Conservation (phyloP, 1,140 invertebrate species). For the Aphaenogaster floridana region DNA sequence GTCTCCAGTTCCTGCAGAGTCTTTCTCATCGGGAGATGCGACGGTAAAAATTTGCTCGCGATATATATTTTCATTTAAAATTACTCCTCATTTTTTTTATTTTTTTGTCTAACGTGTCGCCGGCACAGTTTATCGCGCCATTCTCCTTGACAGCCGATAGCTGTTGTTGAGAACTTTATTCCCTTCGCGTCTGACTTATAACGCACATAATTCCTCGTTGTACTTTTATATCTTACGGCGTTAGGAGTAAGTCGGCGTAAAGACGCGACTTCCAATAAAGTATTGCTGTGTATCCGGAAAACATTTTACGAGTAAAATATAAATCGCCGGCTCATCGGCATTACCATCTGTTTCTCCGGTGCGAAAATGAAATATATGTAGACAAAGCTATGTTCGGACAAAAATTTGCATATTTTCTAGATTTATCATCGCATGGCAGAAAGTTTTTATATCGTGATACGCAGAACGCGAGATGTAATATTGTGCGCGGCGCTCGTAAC, state of each 20-base stretch:
- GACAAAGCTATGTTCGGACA: background rate
- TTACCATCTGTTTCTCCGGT: background rate
- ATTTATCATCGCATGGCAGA: conserved; percentile 45
- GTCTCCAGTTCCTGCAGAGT: background rate
- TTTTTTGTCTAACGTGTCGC: background rate
- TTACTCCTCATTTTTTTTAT: background rate
- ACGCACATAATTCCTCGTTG: conserved; percentile 38
- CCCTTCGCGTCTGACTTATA: conserved; percentile 52
- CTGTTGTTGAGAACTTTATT: conserved; percentile 51
- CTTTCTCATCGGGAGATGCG: conserved; percentile 1
- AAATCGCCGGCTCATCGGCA: conserved; percentile 37
- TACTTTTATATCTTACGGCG: background rate
- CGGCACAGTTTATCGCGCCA: conserved; percentile 18
- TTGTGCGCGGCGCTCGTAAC: background rate
- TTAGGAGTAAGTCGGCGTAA: conserved; percentile 14
- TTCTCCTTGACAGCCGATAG: conserved; percentile 44
- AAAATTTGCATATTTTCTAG: conserved; percentile 55
- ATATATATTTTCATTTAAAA: conserved; percentile 40
- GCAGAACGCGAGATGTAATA: conserved; percentile 7
- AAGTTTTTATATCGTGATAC: conserved; percentile 32
- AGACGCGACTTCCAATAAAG: background rate
- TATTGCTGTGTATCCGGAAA: conserved; percentile 16
- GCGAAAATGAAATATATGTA: conserved; percentile 21
- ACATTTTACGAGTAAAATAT: conserved; percentile 53
- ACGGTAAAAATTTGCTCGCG: conserved; percentile 22